Conservation (phyloP, 2,113 vertebrate genomes). For the Trinectes maculatus region DNA sequence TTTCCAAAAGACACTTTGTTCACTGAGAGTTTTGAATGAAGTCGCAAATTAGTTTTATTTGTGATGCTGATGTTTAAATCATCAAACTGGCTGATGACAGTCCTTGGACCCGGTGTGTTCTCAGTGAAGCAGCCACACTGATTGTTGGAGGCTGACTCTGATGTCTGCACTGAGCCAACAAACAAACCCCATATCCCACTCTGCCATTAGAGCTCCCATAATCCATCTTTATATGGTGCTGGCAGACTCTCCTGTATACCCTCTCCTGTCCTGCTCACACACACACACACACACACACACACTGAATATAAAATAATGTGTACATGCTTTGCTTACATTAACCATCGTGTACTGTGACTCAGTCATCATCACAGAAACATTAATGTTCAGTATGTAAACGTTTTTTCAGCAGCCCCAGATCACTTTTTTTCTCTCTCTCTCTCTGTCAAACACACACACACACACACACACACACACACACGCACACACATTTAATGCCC, state of each 20-base stretch:
- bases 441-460: not conserved
- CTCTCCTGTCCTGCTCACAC: conserved; percentile 1
- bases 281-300: not conserved
- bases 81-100: no score
- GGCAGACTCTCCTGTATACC: not conserved
- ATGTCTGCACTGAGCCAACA: no score
- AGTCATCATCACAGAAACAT: conserved; percentile 42
- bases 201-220: no score
- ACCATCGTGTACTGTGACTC: conserved; percentile 1
- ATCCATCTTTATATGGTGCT: no score
- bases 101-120: no score
- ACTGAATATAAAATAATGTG: conserved; percentile 6
- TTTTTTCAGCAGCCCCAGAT: conserved; percentile 23
- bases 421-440: conserved; percentile 16
- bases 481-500: conserved; percentile 31
- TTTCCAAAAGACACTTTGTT: no score
- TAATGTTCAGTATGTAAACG: conserved; percentile 45
- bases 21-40: no score
- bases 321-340: conserved; percentile 34
- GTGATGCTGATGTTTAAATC: no score
- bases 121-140: no score
- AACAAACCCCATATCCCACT: no score
- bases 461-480: conserved; percentile 16
- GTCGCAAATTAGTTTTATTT: no score
- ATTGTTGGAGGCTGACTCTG: no score